phyloP scores from a whole-genome alignment of 2,888 invertebrate genomes.

The Liopterus haemorrhoidalis region DNA sequence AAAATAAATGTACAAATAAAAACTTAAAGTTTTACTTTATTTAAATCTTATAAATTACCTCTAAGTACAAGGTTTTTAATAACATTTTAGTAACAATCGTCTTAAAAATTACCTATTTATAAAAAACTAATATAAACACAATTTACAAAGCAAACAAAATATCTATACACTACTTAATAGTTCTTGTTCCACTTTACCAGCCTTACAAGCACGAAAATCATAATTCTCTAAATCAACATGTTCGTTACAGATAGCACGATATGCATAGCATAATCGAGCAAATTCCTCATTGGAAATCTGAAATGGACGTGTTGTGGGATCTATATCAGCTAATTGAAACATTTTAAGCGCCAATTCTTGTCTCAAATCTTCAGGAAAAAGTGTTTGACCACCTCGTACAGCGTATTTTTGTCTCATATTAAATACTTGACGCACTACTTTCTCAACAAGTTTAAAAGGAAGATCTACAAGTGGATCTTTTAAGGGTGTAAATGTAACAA shows the following conservation, averaged over 20 bases:
- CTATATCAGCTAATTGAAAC: constrained; percentile 65
- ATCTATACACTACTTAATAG: no score
- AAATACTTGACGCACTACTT: constrained; percentile 81
- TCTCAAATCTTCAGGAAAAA: constrained; percentile 68
- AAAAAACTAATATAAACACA: no score
- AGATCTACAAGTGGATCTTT: constrained; percentile 62
- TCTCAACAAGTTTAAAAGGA: constrained; percentile 82
- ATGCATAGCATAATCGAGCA: constrained; percentile 68
- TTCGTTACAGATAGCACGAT: constrained; percentile 62
- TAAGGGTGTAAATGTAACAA: constrained; percentile 80
- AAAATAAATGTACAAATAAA: no score
- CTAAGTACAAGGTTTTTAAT: no score
- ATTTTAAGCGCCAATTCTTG: constrained; percentile 59
- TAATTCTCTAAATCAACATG: constrained; percentile 62
- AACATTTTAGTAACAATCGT: no score
- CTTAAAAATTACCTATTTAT: no score
- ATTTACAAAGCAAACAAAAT: constrained; percentile 26
- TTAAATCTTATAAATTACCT: no score
- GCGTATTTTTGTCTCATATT: constrained; percentile 82
- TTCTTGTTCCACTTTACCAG: constrained; percentile 1
- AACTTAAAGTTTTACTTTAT: no score
- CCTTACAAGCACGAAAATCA: constrained; percentile 57
- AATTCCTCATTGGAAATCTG: constrained; percentile 75
- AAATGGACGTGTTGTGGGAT: constrained; percentile 62
- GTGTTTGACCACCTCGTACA: constrained; percentile 59